phyloP scores from a whole-genome alignment of 2,888 invertebrate species.

The Drosophila crucigera region DNA sequence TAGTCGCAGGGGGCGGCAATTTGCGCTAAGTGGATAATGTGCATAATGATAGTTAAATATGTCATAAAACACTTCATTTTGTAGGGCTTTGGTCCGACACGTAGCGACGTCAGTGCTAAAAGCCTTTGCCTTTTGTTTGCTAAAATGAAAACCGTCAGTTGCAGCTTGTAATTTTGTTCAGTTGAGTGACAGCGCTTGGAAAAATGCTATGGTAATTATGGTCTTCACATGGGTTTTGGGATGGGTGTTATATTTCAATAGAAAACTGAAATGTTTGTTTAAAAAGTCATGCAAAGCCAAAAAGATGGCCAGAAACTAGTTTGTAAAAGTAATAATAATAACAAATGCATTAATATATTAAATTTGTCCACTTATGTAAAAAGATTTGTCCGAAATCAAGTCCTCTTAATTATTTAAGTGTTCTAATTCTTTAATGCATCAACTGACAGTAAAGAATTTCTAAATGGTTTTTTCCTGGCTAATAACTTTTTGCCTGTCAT shows the following conservation, averaged over 20 bases:
- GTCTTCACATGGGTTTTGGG: constrained; percentile 14
- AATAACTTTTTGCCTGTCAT: constrained; percentile 8
- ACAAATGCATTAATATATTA: background rate
- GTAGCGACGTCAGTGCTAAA: constrained; percentile 13
- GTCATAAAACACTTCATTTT: constrained; percentile 79
- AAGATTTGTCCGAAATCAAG: background rate
- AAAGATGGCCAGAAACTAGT: background rate
- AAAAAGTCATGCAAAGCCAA: constrained; percentile 43
- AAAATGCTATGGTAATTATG: constrained; percentile 63
- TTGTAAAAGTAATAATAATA: background rate
- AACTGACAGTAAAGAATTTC: background rate
- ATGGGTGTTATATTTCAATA: constrained; percentile 32
- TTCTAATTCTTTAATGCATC: background rate
- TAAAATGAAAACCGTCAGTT: constrained; percentile 66
- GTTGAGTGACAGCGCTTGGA: constrained; percentile 62
- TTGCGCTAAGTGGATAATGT: constrained; percentile 79
- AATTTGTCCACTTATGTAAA: background rate
- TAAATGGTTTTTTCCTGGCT: background rate
- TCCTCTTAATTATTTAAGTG: background rate
- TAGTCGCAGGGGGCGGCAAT: constrained; percentile 76
- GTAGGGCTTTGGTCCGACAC: constrained; percentile 30
- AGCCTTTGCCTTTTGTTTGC: constrained; percentile 41
- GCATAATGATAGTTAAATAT: constrained; percentile 81
- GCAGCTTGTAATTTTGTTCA: constrained; percentile 51
- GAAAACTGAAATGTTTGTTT: constrained; percentile 30